These are phyloP conservation scores for Drosophila anomelani DNA, from an alignment of 2,888 invertebrate species.

Conservation along the genomic window DNA sequence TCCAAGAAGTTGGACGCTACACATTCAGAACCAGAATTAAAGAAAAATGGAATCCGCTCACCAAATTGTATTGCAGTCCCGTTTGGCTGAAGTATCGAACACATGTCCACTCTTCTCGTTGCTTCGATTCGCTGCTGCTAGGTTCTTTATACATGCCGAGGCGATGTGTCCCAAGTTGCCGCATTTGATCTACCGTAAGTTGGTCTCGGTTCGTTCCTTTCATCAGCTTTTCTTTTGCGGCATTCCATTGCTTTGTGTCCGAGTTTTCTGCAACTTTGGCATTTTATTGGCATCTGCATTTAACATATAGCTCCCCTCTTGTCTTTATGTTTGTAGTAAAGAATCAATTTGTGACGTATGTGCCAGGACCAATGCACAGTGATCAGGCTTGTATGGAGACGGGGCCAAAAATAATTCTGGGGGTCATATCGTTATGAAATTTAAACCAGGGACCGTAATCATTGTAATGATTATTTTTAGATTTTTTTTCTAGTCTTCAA, in stretches of 20 bases:
- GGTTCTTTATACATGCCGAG: neutral
- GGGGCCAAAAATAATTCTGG: too few species aligned
- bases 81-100: slow-evolving; percentile 1
- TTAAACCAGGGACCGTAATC: too few species aligned
- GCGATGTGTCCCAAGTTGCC: neutral
- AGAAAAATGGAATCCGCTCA: slow-evolving; percentile 1
- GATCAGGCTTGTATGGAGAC: too few species aligned
- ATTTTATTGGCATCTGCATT: slow-evolving; percentile 1
- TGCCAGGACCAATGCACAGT: neutral
- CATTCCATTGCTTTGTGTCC: slow-evolving; percentile 5
- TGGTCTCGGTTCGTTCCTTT: neutral
- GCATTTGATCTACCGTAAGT: neutral
- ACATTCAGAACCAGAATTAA: neutral
- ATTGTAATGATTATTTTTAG: too few species aligned
- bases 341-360: neutral
- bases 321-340: neutral
- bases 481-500: too few species aligned
- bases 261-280: neutral
- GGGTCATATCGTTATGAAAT: too few species aligned
- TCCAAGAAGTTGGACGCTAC: too few species aligned
- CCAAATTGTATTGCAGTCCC: slow-evolving; percentile 1
- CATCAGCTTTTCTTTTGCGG: neutral
- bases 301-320: neutral
- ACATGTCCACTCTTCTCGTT: neutral
- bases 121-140: neutral